These are phyloP conservation scores for Phoeniculus purpureus DNA, from an alignment of 2,797 vertebrate species.

Conservation along the genomic window DNA sequence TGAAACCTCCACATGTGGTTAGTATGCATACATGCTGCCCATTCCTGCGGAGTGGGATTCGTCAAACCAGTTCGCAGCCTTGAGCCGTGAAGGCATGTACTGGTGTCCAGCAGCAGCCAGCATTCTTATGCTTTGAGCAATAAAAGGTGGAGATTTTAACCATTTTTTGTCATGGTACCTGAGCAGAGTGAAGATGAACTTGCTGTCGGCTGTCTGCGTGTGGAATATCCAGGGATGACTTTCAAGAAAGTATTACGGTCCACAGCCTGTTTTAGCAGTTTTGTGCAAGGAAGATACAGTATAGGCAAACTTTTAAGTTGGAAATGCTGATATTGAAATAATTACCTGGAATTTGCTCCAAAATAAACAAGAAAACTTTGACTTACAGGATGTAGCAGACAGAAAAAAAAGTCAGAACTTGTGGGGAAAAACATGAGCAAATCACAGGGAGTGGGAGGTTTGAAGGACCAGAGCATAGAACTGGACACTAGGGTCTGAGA, in stretches of 20 bases:
- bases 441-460: not conserved
- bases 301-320: rapidly evolving
- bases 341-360: not conserved
- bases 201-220: not conserved
- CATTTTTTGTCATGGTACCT: not conserved
- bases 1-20: constrained; percentile 96
- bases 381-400: not conserved
- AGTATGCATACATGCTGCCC: constrained; percentile 65
- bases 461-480: not conserved
- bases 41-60: not conserved
- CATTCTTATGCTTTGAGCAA: not conserved
- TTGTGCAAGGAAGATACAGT: not conserved
- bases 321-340: not conserved
- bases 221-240: not conserved
- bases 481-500: not conserved
- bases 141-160: not conserved
- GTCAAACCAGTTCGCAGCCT: not conserved
- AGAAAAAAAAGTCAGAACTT: not conserved
- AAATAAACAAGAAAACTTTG: not conserved
- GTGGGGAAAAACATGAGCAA: not conserved
- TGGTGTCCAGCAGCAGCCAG: not conserved
- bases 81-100: not conserved
- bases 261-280: not conserved
- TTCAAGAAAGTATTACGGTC: not conserved
- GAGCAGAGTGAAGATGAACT: not conserved